Percentiles rank a stretch among this genome's conserved stretches.
Conservation (phyloP, 2,888 invertebrate species). For the Octodonta nipae region DNA sequence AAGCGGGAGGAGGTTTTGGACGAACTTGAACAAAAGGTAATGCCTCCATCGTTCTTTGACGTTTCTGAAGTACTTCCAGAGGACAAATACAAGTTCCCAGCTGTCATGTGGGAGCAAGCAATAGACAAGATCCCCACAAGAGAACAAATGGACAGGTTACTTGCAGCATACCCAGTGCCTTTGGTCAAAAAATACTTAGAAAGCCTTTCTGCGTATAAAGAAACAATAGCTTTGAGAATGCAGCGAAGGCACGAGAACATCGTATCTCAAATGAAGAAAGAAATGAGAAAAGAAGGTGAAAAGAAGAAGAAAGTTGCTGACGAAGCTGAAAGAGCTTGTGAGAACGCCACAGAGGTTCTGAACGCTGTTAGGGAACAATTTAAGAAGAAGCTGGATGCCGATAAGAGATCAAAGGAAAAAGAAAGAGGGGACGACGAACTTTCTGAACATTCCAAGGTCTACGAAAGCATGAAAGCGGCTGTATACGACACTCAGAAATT, state of each 20-base stretch:
- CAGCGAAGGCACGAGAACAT: conserved; percentile 31
- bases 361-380: conserved; percentile 24
- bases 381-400: conserved; percentile 20
- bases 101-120: conserved; percentile 33
- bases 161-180: conserved; percentile 25
- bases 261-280: conserved; percentile 32
- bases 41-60: conserved; percentile 29
- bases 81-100: conserved; percentile 28
- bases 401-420: conserved; percentile 18
- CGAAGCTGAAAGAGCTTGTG: conserved; percentile 21
- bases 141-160: conserved; percentile 24
- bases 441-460: conserved; percentile 26
- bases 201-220: conserved; percentile 28
- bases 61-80: conserved; percentile 22
- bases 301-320: conserved; percentile 24
- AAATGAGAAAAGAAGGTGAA: conserved; percentile 29
- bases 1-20: conserved; percentile 31
- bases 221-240: conserved; percentile 30
- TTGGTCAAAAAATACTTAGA: conserved; percentile 30
- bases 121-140: conserved; percentile 29
- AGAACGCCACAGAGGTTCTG: conserved; percentile 21
- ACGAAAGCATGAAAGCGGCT: conserved; percentile 29
- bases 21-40: conserved; percentile 25
- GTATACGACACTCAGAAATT: conserved; percentile 29
- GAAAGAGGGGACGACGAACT: conserved; percentile 12